These are phyloP conservation scores for Aramus guarauna DNA, from an alignment of 2,113 vertebrate genomes.

Conservation along the genomic window DNA sequence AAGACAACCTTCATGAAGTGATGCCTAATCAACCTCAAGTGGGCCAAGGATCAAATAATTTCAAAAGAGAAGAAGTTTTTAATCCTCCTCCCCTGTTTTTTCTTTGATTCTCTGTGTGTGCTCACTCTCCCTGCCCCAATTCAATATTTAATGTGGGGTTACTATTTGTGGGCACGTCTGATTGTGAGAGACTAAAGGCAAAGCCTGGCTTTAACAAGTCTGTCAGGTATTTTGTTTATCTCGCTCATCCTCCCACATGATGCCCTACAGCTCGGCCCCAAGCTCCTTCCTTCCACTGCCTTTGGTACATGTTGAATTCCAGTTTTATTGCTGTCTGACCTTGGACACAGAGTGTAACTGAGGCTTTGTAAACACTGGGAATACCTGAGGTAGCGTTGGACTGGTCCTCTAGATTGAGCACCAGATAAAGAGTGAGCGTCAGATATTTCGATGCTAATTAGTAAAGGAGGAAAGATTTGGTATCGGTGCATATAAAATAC, in stretches of 20 bases:
- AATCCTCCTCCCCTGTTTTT: not conserved
- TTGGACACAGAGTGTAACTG: not conserved
- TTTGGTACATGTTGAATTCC: not conserved
- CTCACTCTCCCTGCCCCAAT: not conserved
- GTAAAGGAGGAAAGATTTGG: not conserved
- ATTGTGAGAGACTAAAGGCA: not conserved
- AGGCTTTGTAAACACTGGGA: not conserved
- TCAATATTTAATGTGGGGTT: not conserved
- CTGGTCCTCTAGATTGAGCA: not conserved
- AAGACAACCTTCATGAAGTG: not conserved
- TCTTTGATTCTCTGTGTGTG: not conserved
- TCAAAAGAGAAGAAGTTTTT: not conserved
- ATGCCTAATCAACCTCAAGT: not conserved
- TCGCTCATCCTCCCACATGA: rapidly evolving
- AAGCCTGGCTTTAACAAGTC: not conserved
- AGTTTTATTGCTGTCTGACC: not conserved
- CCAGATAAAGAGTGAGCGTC: not conserved
- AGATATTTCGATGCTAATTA: not conserved
- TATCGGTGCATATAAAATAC: not conserved
- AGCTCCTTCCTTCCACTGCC: not conserved
- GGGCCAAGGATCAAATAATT: not conserved
- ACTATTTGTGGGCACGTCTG: not conserved
- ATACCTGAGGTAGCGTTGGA: not conserved
- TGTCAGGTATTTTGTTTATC: not conserved
- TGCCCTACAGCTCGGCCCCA: rapidly evolving